phyloP scores from a whole-genome alignment of 2,113 vertebrate genomes.

The Odontophorus gujanensis region DNA sequence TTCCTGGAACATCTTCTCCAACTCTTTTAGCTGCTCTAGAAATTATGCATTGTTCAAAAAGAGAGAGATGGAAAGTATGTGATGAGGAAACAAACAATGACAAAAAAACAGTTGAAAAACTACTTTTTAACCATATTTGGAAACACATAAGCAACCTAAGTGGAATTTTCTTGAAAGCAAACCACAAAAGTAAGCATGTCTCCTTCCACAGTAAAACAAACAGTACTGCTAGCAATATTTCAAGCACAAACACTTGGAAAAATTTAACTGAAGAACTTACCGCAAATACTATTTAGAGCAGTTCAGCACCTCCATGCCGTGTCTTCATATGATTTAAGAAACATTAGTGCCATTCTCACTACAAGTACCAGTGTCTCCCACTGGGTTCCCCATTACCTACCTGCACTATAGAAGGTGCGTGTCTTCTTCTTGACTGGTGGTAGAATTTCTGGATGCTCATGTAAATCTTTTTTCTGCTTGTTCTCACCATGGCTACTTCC shows the following conservation, averaged over 20 bases:
- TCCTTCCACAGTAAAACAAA: background rate
- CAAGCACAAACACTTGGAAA: background rate
- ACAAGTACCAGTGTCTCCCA: background rate
- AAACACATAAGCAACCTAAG: background rate
- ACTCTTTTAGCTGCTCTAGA: constrained; percentile 90
- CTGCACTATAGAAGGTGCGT: constrained; percentile 88
- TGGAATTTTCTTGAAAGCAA: background rate
- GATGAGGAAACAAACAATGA: background rate
- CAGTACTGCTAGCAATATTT: background rate
- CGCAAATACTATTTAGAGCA: background rate
- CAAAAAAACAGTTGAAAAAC: background rate
- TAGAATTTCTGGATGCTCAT: background rate
- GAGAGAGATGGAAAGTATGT: background rate
- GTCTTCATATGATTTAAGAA: background rate
- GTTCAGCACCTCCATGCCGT: background rate
- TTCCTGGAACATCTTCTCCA: constrained; percentile 90
- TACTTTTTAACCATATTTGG: background rate
- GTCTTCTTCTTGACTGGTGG: constrained; percentile 86
- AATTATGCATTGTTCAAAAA: background rate
- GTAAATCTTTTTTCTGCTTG: constrained; percentile 42
- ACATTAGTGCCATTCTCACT: background rate
- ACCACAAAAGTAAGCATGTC: background rate
- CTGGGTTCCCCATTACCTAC: constrained; percentile 60
- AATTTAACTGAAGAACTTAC: background rate
- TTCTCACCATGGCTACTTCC: constrained; percentile 39